A percentile compares a stretch with the other conserved stretches of the same genome.
These are phyloP conservation scores for Limnodromus scolopaceus DNA, from an alignment of 2,797 vertebrate species.

Conservation along the genomic window DNA sequence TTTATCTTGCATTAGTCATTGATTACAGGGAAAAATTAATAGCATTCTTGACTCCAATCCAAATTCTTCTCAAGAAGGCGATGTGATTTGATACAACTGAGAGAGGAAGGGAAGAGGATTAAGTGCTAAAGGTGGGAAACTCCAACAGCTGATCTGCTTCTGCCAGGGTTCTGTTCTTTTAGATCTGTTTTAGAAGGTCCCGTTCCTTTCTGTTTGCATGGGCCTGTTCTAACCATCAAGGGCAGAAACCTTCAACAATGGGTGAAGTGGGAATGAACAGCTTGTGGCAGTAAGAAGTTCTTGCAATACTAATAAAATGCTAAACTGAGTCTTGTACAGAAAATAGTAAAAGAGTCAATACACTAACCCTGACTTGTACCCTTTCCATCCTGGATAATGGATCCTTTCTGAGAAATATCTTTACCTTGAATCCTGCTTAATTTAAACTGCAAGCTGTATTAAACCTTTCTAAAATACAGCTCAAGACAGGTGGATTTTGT, in stretches of 20 bases:
- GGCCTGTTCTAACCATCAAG: background rate
- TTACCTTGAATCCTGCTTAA: constrained; percentile 1
- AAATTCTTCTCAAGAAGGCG: background rate
- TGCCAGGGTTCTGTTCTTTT: background rate
- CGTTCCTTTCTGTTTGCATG: background rate
- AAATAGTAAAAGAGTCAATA: background rate
- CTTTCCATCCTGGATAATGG: background rate
- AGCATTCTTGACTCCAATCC: background rate
- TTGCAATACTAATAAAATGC: background rate
- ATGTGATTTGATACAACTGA: background rate
- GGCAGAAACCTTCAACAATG: background rate
- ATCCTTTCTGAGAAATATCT: background rate
- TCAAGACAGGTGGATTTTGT: background rate
- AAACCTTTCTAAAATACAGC: background rate
- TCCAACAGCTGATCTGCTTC: background rate
- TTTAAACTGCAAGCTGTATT: background rate
- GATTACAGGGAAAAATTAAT: background rate
- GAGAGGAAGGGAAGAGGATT: background rate
- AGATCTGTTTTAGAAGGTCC: background rate
- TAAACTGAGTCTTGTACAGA: background rate
- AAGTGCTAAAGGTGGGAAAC: background rate
- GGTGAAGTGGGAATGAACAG: background rate
- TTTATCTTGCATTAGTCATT: background rate
- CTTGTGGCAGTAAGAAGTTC: background rate
- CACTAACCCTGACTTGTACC: background rate